Evolutionary conservation across 2,888 invertebrate species (phyloP).

Genomic region (Stramonita haemastoma): DNA sequence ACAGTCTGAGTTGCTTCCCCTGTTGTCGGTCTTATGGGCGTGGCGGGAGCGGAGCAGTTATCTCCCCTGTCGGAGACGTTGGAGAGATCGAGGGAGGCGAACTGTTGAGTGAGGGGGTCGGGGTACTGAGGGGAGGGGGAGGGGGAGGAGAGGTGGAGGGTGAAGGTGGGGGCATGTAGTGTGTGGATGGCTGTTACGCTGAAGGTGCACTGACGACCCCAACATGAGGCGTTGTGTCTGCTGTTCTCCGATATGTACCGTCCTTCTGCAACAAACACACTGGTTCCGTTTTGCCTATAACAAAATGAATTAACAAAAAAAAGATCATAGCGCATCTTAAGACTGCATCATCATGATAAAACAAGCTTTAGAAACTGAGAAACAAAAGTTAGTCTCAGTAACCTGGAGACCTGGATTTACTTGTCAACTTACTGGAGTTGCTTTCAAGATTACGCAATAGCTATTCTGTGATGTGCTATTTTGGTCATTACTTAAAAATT

Average conservation of each 20-base stretch:
- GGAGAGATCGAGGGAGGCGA: conserved; percentile 19
- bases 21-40: background rate
- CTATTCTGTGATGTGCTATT: no score
- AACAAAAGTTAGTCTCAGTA: no score
- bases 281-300: no score
- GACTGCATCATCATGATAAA: no score
- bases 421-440: no score
- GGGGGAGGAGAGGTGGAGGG: background rate
- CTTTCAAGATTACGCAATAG: no score
- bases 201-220: conserved; percentile 63
- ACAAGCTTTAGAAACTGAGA: no score
- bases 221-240: conserved; percentile 54
- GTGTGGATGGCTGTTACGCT: conserved; percentile 47
- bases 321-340: no score
- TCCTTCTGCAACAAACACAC: conserved; percentile 55
- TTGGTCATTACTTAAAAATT: no score
- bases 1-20: background rate
- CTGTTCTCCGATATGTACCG: conserved; percentile 53
- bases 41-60: background rate
- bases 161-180: background rate
- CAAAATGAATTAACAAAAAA: no score
- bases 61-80: conserved; percentile 24
- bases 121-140: background rate
- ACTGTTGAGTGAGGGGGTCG: background rate
- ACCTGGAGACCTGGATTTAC: no score